Base-by-base conservation (phyloP, 2,797 vertebrate species). In the Micromesistius poutassou region DNA sequence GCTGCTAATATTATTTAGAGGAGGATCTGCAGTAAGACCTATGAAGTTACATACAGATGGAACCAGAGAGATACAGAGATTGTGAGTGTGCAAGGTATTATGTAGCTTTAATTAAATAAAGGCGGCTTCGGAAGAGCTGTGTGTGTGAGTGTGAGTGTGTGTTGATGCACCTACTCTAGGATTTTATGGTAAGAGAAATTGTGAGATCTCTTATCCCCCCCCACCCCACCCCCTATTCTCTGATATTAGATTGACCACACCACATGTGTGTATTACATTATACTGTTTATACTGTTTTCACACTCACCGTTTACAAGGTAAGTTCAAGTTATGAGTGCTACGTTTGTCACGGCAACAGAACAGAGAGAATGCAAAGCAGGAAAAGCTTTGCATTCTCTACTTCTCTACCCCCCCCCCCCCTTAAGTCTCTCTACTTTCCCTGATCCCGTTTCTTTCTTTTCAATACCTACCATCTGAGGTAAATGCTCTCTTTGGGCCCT, bases 51-150 rank as follows among this genome's bases (percentile, higher is more conserved):
- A 36, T 19, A 28, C n/a, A 75, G 74, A n/a, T 5, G 12, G 1
- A 28, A 28, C 1, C 30, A 42, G 30, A 72, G 76, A 28, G 68
- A 30, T 71, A 40, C 6, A 50, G 70, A 71, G 5, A 33, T 36
- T 28, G 62, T 62, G 74, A 76, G 71, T 75, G 72, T 50, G 76
- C 36, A 25, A 35, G 46, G 38, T 70, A 81, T 86, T 87, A 89
- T 88, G 80, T 86, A 79, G 14, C 81, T 88, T 81, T 80, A 81
- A 88, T 83, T 81, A 75, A 87, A 84, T 89, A 83, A 89, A 85
- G 46, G 80, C 72, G 73, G 72, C 72, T 38, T 72, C 13, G 13
- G 68, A 28, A 16, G 25, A 73, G 33, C 13, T 16, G n/a, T 38
- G 62, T 30, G 22, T 13, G n/a, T 71, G 31, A 28, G 35, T 62